Percentiles rank a stretch among this genome's conserved stretches.
These are phyloP conservation scores for Semaprochilodus insignis DNA, from an alignment of 2,797 vertebrate species.

Conservation along the genomic window DNA sequence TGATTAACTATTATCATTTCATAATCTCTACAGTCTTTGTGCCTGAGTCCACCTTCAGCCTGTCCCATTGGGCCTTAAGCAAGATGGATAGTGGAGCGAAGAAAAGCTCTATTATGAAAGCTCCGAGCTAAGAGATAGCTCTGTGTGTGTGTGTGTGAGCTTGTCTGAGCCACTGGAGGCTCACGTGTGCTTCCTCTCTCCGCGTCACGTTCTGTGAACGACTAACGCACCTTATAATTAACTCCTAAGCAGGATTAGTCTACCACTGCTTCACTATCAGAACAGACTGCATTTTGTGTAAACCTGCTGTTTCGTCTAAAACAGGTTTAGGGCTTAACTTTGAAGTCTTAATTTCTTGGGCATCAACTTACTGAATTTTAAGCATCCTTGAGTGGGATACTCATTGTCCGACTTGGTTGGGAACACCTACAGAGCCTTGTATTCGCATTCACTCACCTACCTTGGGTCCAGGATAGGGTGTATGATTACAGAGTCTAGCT, in stretches of 20 bases:
- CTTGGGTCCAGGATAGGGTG: neutral
- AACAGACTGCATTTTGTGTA: constrained; percentile 19
- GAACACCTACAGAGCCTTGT: neutral
- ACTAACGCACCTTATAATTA: constrained; percentile 25
- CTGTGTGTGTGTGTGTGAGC: constrained; percentile 29
- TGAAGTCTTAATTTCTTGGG: neutral
- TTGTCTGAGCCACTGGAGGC: constrained; percentile 19
- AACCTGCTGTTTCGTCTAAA: constrained; percentile 12
- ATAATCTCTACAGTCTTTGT: constrained; percentile 25
- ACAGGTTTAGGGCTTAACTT: neutral
- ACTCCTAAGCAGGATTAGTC: constrained; percentile 38
- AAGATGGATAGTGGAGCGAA: constrained; percentile 33
- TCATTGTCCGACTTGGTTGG: neutral
- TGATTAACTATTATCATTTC: constrained; percentile 39
- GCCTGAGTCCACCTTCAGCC: neutral
- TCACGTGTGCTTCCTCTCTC: constrained; percentile 11
- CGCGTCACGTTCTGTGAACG: constrained; percentile 5
- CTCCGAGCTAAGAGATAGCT: constrained; percentile 24
- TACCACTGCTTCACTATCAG: constrained; percentile 18
- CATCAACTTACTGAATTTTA: neutral
- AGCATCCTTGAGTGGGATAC: neutral
- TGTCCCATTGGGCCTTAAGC: constrained; percentile 29
- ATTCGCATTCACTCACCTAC: neutral
- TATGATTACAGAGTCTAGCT: too few relatives aligned
- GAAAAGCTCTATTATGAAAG: constrained; percentile 20